A percentile compares a stretch with the other conserved stretches of the same genome.
These are phyloP conservation scores for Malurus splendens DNA, from an alignment of 2,797 vertebrate genomes.

Conservation along the genomic window DNA sequence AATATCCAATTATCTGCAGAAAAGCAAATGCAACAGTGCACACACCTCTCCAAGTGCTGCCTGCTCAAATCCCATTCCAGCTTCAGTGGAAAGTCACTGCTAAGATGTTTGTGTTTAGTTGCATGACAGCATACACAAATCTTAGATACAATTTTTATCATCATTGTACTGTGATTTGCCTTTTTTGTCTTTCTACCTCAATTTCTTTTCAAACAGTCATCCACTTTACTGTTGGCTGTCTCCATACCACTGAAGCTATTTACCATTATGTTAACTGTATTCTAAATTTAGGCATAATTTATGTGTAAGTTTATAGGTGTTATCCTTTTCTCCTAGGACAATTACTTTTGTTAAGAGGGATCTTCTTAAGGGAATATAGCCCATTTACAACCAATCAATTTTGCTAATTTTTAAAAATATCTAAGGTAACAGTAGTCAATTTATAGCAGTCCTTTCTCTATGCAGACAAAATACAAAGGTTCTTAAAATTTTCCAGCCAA, in stretches of 20 bases:
- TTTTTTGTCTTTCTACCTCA: neutral
- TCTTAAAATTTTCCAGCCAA: conserved; percentile 34
- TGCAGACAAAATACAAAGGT: neutral
- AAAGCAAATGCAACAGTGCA: neutral
- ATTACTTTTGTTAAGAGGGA: neutral
- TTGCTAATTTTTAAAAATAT: neutral
- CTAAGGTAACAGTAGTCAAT: neutral
- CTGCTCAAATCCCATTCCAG: neutral
- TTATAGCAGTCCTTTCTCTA: neutral
- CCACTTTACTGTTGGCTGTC: neutral
- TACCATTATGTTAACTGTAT: neutral
- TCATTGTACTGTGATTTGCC: neutral
- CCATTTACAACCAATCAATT: neutral
- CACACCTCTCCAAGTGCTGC: neutral
- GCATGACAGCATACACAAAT: neutral
- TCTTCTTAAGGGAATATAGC: neutral
- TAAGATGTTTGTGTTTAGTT: neutral
- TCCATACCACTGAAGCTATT: neutral
- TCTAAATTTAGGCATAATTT: neutral
- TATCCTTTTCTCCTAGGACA: neutral
- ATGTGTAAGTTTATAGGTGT: neutral
- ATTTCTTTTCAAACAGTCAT: neutral
- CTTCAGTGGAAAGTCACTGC: neutral
- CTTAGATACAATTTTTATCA: neutral
- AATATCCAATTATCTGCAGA: neutral